Evolutionary conservation across 2,113 vertebrate species (phyloP).

Genomic region (Prolemur simus): DNA sequence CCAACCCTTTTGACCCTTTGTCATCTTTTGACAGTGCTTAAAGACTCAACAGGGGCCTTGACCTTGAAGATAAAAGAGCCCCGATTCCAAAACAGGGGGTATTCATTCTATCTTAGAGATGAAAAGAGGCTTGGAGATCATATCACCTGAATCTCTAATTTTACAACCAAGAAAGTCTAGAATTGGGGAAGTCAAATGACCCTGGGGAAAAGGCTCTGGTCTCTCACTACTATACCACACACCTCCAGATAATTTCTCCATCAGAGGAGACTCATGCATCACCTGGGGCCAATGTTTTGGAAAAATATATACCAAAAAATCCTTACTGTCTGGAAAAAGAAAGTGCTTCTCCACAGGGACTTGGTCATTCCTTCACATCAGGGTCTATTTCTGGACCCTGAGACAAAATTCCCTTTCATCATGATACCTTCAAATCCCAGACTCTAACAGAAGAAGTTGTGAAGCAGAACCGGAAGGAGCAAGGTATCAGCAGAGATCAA

Average conservation of each 20-base stretch:
- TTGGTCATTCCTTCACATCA: background rate
- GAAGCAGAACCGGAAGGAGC: no score
- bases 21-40: background rate
- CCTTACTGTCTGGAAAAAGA: background rate
- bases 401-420: background rate
- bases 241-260: background rate
- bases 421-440: background rate
- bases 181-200: background rate
- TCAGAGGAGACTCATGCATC: background rate
- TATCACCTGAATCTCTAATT: background rate
- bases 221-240: background rate
- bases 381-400: background rate
- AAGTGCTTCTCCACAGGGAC: background rate
- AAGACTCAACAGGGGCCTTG: background rate
- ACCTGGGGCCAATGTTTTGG: background rate
- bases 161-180: background rate
- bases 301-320: background rate
- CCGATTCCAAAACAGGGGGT: background rate
- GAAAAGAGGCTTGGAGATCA: background rate
- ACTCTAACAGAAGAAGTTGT: no score
- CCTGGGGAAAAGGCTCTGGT: background rate
- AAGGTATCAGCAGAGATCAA: no score
- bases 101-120: background rate
- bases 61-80: slow-evolving; percentile 14
- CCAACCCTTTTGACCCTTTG: background rate